Percentiles rank a stretch among this genome's conserved stretches.
These are phyloP conservation scores for Hyposoter didymator DNA, from an alignment of 2,888 invertebrate species.

Conservation along the genomic window DNA sequence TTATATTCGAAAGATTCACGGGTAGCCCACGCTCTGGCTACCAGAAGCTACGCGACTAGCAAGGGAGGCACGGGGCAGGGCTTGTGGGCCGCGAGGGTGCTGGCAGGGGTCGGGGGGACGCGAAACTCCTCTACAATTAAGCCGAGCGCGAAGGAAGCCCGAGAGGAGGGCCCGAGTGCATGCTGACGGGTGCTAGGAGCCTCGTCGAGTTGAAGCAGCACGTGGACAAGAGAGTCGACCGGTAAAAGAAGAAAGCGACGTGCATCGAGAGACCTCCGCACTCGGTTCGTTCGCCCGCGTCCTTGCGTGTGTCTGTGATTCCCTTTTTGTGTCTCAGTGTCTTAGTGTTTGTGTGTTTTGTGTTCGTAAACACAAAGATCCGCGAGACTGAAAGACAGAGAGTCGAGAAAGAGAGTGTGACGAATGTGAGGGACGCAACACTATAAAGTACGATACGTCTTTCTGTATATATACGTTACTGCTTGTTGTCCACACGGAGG, in stretches of 20 bases:
- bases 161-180: conserved; percentile 18
- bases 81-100: neutral
- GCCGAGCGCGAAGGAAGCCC: conserved; percentile 50
- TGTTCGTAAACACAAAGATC: neutral
- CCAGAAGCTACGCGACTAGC: neutral
- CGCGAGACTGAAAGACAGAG: neutral
- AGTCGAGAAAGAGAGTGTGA: neutral
- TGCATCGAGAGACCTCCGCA: conserved; percentile 14
- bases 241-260: conserved; percentile 39
- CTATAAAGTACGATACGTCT: conserved; percentile 21
- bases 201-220: conserved; percentile 18
- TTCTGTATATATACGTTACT: neutral
- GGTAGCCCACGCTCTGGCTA: neutral
- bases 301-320: neutral
- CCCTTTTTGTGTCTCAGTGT: neutral
- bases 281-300: neutral
- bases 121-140: conserved; percentile 55
- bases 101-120: neutral
- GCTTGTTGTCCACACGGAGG: conserved; percentile 1
- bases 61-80: neutral
- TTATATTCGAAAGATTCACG: conserved; percentile 56
- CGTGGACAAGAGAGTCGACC: conserved; percentile 30
- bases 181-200: neutral
- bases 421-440: conserved; percentile 8
- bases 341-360: neutral